Conservation (phyloP, 2,797 vertebrate genomes). For the Mormyrops attenuatus region DNA sequence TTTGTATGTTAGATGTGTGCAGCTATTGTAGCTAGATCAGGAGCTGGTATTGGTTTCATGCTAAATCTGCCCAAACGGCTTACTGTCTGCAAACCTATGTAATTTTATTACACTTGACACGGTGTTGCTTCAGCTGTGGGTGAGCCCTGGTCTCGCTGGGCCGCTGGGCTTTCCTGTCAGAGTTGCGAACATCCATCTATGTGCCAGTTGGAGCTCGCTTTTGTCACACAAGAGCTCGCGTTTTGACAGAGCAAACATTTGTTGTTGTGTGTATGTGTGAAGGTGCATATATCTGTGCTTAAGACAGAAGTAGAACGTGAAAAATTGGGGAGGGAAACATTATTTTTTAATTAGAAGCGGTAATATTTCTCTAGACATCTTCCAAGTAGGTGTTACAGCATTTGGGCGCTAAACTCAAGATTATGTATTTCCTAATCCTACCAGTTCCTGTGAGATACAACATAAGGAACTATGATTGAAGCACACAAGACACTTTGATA, state of each 20-base stretch:
- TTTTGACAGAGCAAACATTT: conserved; percentile 7
- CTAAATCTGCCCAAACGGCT: neutral
- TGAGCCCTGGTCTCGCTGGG: neutral
- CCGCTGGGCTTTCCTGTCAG: conserved; percentile 10
- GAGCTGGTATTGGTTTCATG: conserved; percentile 13
- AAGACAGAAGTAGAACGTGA: neutral
- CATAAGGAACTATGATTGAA: neutral
- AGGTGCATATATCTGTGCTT: neutral
- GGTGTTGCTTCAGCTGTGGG: conserved; percentile 16
- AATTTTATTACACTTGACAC: conserved; percentile 4
- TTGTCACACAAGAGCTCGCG: neutral
- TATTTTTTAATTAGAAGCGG: neutral
- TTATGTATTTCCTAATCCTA: neutral
- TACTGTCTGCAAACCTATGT: neutral
- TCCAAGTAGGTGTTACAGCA: neutral
- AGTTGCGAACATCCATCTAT: neutral
- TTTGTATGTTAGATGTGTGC: neutral
- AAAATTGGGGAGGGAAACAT: neutral
- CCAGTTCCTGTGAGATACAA: neutral
- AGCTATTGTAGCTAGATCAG: neutral
- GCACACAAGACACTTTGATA: neutral
- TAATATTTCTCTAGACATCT: neutral
- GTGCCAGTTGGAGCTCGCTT: neutral
- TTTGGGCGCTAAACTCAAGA: neutral
- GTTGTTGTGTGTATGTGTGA: neutral